Conservation (phyloP, 2,113 vertebrate species). For the Corythaeola cristata region DNA sequence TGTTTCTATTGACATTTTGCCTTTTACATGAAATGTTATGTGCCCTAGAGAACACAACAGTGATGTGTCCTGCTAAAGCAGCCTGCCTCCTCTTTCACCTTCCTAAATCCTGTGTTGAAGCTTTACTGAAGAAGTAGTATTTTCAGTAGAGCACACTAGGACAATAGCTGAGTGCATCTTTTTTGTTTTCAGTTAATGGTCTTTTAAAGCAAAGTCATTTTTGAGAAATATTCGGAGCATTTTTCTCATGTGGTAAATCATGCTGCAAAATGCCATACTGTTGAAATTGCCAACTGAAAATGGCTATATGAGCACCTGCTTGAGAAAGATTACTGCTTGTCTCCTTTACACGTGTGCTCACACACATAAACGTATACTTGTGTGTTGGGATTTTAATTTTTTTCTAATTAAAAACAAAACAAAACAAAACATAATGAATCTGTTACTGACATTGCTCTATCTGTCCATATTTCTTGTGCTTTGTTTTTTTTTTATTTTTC, state of each 20-base stretch:
- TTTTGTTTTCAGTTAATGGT: neutral
- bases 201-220: neutral
- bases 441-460: neutral
- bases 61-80: neutral
- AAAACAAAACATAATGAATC: neutral
- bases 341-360: neutral
- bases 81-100: neutral
- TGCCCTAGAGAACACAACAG: neutral
- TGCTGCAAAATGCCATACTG: neutral
- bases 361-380: neutral
- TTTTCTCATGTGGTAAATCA: neutral
- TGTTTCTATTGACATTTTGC: constrained; percentile 57
- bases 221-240: neutral
- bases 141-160: neutral
- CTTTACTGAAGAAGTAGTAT: neutral
- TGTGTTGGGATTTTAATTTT: neutral
- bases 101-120: neutral
- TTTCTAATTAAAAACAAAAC: neutral
- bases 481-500: neutral
- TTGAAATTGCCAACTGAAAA: neutral
- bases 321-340: neutral
- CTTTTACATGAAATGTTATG: constrained; percentile 2
- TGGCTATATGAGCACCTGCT: neutral
- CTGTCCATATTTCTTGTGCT: neutral
- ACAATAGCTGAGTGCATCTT: neutral